Percentiles rank a stretch among this genome's conserved stretches.
These are phyloP conservation scores for Caenorhabditis sp. DNA, from an alignment of 2,888 invertebrate species.

Conservation along the genomic window DNA sequence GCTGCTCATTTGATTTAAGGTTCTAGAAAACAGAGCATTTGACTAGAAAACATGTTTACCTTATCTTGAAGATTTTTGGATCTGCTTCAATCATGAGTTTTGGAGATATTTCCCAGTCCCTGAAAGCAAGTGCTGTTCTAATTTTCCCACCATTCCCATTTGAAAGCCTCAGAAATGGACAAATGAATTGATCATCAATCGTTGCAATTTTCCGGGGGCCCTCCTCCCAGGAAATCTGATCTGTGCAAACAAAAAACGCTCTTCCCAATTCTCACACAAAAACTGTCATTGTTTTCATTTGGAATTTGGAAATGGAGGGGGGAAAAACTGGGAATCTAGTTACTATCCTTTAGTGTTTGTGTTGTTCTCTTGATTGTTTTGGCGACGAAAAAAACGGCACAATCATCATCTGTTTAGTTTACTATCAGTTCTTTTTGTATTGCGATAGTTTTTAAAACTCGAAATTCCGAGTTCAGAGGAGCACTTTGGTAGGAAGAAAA, in stretches of 20 bases:
- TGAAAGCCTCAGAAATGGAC: constrained; percentile 7
- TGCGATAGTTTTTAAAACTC: constrained; percentile 11
- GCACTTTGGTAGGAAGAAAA: constrained; percentile 11
- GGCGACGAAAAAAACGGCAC: background rate
- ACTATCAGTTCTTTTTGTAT: constrained; percentile 37
- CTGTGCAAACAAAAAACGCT: constrained; percentile 53
- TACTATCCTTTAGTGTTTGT: constrained; percentile 47
- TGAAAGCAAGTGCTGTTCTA: background rate
- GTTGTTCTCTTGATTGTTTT: constrained; percentile 54
- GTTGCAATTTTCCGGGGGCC: constrained; percentile 29
- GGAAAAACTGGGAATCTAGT: constrained; percentile 27
- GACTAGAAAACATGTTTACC: background rate
- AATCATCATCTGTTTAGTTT: background rate
- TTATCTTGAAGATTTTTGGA: background rate
- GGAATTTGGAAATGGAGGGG: constrained; percentile 22
- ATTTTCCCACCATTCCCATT: constrained; percentile 36
- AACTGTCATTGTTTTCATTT: constrained; percentile 59
- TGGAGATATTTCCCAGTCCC: background rate
- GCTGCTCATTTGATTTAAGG: constrained; percentile 9
- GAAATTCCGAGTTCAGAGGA: background rate
- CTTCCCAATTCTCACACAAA: constrained; percentile 38
- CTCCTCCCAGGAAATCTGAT: constrained; percentile 21
- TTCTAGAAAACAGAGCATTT: no score
- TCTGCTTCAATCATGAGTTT: background rate
- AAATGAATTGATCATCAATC: constrained; percentile 47